phyloP scores from a whole-genome alignment of 2,888 invertebrate genomes.

The Mallateleia sp. region DNA sequence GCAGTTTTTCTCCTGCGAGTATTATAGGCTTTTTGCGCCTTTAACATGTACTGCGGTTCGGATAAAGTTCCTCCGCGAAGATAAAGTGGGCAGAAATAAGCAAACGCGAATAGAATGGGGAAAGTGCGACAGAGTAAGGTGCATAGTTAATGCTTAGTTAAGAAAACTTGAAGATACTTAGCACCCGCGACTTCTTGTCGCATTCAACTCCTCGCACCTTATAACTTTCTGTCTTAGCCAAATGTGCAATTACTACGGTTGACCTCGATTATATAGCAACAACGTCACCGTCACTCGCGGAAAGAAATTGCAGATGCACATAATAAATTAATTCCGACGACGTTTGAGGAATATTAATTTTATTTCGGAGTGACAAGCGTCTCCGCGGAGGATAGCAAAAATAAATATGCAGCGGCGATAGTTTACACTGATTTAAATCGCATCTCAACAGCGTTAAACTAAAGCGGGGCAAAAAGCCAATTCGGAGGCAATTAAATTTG shows the following conservation, averaged over 20 bases:
- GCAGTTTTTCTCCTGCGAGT: conserved; percentile 30
- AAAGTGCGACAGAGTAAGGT: conserved; percentile 54
- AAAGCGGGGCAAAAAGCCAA: background rate
- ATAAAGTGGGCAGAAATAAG: conserved; percentile 58
- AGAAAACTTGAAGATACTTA: conserved; percentile 70
- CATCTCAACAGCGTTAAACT: background rate
- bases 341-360: background rate
- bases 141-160: conserved; percentile 74
- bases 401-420: conserved; percentile 5
- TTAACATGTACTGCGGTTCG: conserved; percentile 52
- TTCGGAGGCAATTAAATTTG: conserved; percentile 52
- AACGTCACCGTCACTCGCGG: background rate
- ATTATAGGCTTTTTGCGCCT: conserved; percentile 53
- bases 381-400: background rate
- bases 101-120: conserved; percentile 40
- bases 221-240: conserved; percentile 66
- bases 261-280: conserved; percentile 53
- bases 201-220: conserved; percentile 48
- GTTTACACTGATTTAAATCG: conserved; percentile 30
- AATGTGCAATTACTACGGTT: conserved; percentile 67
- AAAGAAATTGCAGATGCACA: background rate
- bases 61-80: conserved; percentile 57
- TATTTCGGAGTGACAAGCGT: background rate
- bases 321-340: background rate
- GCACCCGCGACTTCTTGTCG: conserved; percentile 65